Conservation (phyloP, 2,888 invertebrate genomes). For the Leptogaster cylindrica region DNA sequence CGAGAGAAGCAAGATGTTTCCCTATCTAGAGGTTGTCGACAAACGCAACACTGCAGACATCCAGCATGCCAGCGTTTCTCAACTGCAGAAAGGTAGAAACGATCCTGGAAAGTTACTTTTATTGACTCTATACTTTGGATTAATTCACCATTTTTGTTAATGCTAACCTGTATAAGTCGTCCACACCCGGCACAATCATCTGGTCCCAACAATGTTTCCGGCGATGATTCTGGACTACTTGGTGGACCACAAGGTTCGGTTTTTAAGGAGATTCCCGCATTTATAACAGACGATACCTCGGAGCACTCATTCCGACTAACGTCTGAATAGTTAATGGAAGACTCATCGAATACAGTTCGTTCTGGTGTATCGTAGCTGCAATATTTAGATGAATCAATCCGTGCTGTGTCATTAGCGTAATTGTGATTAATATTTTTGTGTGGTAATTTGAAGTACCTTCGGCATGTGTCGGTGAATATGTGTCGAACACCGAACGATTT, state of each 20-base stretch:
- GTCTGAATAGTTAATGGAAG: conserved; percentile 58
- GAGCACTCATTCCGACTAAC: conserved; percentile 58
- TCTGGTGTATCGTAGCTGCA: conserved; percentile 60
- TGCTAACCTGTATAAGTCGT: conserved; percentile 70
- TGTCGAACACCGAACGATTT: conserved; percentile 58
- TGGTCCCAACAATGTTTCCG: conserved; percentile 57
- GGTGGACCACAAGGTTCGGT: conserved; percentile 61
- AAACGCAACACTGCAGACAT: conserved; percentile 90
- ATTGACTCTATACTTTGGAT: neutral
- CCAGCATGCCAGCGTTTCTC: conserved; percentile 93
- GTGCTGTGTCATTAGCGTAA: conserved; percentile 34
- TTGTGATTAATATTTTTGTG: conserved; percentile 41
- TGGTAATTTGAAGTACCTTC: conserved; percentile 55
- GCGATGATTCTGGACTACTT: conserved; percentile 61
- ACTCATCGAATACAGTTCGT: conserved; percentile 58
- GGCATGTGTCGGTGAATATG: conserved; percentile 59
- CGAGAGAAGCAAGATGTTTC: conserved; percentile 92
- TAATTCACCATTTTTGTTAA: neutral
- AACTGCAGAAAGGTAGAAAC: conserved; percentile 89
- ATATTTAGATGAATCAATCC: conserved; percentile 43
- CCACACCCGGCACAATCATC: conserved; percentile 86
- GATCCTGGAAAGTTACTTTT: conserved; percentile 65
- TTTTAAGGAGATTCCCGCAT: conserved; percentile 59
- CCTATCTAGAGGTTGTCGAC: conserved; percentile 85
- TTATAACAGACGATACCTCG: conserved; percentile 57